phyloP scores from a whole-genome alignment of 2,888 invertebrate species.

The Agriopis aurantiaria region DNA sequence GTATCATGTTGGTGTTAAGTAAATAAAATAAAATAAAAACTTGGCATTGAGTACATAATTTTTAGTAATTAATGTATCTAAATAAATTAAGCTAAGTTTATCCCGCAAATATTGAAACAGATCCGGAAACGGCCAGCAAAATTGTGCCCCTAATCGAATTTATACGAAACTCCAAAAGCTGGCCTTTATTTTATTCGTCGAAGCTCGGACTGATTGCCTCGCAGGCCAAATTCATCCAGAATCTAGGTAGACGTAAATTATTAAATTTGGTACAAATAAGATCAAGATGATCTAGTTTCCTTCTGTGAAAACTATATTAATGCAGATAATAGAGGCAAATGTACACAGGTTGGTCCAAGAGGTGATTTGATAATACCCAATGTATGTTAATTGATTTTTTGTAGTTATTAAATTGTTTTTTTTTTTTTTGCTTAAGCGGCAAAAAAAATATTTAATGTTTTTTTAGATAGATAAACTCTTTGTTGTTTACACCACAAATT shows the following conservation, averaged over 20 bases:
- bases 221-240: conserved; percentile 10
- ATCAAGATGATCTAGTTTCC: not conserved
- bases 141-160: conserved; percentile 33
- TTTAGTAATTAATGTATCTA: no score
- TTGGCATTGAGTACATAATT: not conserved
- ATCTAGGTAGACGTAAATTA: conserved; percentile 13
- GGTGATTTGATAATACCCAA: no score
- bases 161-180: conserved; percentile 17
- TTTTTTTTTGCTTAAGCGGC: no score
- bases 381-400: no score
- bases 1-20: no score
- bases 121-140: conserved; percentile 21
- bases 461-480: no score
- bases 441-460: no score
- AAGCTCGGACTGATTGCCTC: conserved; percentile 37
- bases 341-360: no score
- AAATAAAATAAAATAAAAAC: not conserved
- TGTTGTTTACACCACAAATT: no score
- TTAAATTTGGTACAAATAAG: conserved; percentile 17
- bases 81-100: not conserved
- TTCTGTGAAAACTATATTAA: not conserved
- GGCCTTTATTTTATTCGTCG: conserved; percentile 28
- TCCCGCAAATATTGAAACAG: conserved; percentile 25
- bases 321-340: no score
- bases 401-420: no score